Evolutionary conservation across 1,140 invertebrate species (phyloP), one percentile per base, ranked within the genome.

Genomic region (Venturia canescens): DNA sequence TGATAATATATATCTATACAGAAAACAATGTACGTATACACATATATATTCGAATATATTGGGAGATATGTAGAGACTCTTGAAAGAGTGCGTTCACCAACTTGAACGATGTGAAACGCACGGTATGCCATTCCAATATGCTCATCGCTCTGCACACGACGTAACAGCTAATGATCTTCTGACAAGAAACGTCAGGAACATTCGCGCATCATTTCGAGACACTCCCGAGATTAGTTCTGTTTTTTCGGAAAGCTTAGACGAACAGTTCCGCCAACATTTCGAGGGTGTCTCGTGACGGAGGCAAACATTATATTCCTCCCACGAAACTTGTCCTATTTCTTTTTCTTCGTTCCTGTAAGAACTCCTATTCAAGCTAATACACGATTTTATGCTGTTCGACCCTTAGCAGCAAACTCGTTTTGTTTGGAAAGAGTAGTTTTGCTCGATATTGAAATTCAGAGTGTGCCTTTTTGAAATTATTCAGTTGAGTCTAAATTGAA

Each of bases 11-110:
- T 53, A 53, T 18, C 18, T 44, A 44, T 44, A 44, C 15, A 7
- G 6, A 44, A 44, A 7, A 15, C 6, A 44, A 44, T 44, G 15
- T 44, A 15, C 6, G 15, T 44, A 44, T 44, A 44, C 15, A 53
- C 15, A 53, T n/a, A 15, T 53, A 53, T 53, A 53, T 53, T 16
- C 11, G 50, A 44, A 44, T 44, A 44, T 44, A 44, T 44, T 44
- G 38, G 13, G 7, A 44, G 38, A 44, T 53, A 53, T 53, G n/a
- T 53, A 53, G 16, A 69, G 26, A 69, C 67, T 15, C 67, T n/a
- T 21, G 1, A 18, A 44, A 53, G 50, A 53, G 67, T 69, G 67
- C 67, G 67, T 69, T 69, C 67, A 31, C 67, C 29, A 69, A 69
- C 18, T 69, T 69, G 67, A 69, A 69, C 21, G 63, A 66, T 13